phyloP scores from a whole-genome alignment of 1,140 invertebrate genomes.

The Lepidurus couesii region DNA sequence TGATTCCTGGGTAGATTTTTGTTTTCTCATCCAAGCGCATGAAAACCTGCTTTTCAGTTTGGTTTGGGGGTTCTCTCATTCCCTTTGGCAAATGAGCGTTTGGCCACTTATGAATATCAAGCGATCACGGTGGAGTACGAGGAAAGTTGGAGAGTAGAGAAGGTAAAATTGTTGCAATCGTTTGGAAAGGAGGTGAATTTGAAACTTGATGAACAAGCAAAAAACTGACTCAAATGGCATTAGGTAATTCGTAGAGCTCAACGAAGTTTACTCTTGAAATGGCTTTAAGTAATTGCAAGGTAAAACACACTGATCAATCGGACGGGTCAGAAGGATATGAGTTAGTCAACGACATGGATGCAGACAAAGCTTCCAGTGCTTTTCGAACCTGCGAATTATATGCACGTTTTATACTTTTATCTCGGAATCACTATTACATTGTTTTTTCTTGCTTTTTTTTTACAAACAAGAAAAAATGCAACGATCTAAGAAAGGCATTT shows the following conservation, averaged over 20 bases:
- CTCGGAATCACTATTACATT: background rate
- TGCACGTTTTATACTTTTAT: background rate
- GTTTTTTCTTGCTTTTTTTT: too few species aligned
- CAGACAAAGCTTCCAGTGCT: conserved; percentile 15
- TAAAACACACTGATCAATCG: background rate
- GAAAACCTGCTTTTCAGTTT: background rate
- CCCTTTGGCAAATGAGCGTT: conserved; percentile 11
- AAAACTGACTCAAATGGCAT: background rate
- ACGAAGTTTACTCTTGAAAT: too few species aligned
- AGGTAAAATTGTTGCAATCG: background rate
- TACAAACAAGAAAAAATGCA: background rate
- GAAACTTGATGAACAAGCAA: background rate
- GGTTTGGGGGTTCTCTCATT: background rate
- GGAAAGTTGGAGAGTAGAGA: background rate
- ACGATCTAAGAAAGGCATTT: background rate
- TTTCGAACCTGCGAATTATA: background rate
- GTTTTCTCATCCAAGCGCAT: background rate
- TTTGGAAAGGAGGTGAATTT: background rate
- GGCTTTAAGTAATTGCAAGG: background rate
- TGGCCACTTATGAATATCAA: background rate
- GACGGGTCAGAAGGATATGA: conserved; percentile 17
- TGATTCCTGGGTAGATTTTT: too few species aligned
- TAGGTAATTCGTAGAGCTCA: too few species aligned
- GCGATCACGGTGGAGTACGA: background rate
- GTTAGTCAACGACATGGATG: background rate